These are phyloP conservation scores for Dolichopus griseipennis DNA, from an alignment of 2,888 invertebrate genomes.

Conservation along the genomic window DNA sequence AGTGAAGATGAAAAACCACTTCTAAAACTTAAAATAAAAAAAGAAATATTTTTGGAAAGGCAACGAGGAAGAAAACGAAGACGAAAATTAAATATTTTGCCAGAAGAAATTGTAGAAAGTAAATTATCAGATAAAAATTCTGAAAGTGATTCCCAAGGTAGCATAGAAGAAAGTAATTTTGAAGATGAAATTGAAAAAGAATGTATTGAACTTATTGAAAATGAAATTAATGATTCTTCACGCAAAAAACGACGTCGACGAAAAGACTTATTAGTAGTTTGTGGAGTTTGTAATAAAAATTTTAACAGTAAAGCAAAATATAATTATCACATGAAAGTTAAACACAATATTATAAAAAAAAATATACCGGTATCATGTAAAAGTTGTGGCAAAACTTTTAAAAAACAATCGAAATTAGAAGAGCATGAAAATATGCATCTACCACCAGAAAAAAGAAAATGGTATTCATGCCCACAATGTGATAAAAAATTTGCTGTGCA, in stretches of 20 bases:
- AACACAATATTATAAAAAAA: background rate
- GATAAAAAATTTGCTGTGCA: constrained; percentile 27
- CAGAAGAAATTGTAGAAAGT: background rate
- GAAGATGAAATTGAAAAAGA: background rate
- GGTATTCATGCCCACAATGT: constrained; percentile 32
- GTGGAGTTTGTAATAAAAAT: background rate
- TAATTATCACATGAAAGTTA: background rate
- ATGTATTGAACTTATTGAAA: background rate
- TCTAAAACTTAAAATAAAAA: background rate
- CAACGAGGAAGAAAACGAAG: background rate
- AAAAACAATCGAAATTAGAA: constrained; percentile 21
- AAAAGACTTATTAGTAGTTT: background rate
- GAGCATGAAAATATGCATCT: constrained; percentile 26
- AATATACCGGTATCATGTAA: constrained; percentile 13
- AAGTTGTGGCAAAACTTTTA: constrained; percentile 17
- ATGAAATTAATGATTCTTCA: background rate
- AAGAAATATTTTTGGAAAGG: background rate
- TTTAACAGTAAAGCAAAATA: background rate
- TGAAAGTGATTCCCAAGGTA: background rate
- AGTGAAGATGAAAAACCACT: background rate
- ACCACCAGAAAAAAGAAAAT: constrained; percentile 28
- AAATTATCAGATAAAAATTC: background rate
- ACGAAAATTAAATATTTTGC: background rate
- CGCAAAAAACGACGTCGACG: background rate
- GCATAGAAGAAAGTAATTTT: background rate